Evolutionary conservation across 2,797 vertebrate species (phyloP).

Genomic region (Aselliscus stoliczkanus): DNA sequence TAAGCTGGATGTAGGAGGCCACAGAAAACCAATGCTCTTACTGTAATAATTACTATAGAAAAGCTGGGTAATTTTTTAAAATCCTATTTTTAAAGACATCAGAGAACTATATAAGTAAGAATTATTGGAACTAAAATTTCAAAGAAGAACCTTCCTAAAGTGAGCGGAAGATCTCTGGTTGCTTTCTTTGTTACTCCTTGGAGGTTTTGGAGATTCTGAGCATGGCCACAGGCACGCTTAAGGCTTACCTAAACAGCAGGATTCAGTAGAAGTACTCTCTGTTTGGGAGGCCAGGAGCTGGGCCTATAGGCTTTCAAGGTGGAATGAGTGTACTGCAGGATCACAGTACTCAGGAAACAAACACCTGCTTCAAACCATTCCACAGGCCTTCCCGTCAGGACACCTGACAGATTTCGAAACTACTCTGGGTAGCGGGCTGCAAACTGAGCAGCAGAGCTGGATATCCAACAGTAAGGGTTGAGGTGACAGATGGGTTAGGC

Average conservation of each 20-base stretch:
- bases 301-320: not conserved
- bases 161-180: not conserved
- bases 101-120: not conserved
- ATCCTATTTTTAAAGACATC: not conserved
- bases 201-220: not conserved
- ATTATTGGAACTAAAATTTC: not conserved
- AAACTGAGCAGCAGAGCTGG: not conserved
- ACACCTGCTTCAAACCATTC: not conserved
- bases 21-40: not conserved
- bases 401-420: not conserved
- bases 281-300: not conserved
- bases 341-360: not conserved
- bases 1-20: not conserved
- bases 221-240: not conserved
- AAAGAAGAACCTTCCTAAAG: not conserved
- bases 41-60: not conserved
- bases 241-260: too few species aligned
- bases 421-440: not conserved
- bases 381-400: not conserved
- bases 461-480: not conserved
- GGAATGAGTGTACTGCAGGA: not conserved
- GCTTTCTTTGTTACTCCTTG: not conserved
- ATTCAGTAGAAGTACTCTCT: too few species aligned
- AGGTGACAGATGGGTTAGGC: not conserved
- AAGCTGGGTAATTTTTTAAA: not conserved